A percentile compares a stretch with the other conserved stretches of the same genome.
These are phyloP conservation scores for Anolis carolinensis DNA, from an alignment of 2,113 vertebrate genomes.

Conservation along the genomic window DNA sequence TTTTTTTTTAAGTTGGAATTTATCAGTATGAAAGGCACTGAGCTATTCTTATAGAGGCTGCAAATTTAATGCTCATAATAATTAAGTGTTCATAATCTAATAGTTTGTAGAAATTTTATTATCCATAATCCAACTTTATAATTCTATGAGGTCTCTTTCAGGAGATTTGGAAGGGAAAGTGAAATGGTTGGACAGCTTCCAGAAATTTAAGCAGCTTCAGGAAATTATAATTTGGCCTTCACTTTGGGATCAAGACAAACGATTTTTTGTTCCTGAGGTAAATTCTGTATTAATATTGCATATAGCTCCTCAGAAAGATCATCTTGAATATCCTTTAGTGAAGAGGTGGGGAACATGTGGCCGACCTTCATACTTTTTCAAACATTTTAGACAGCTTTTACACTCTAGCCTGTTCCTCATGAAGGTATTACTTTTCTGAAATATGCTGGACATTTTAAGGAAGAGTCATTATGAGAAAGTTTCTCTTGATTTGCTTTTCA, in stretches of 20 bases:
- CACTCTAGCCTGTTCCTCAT: too few relatives aligned
- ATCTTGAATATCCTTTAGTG: neutral
- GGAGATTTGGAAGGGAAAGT: constrained; percentile 93
- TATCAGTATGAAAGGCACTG: neutral
- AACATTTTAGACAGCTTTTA: too few relatives aligned
- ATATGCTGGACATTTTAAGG: too few relatives aligned
- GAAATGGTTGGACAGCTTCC: constrained; percentile 92
- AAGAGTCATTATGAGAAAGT: too few relatives aligned
- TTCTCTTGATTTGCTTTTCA: too few relatives aligned
- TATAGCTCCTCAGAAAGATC: neutral
- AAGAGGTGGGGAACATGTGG: neutral
- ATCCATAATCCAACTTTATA: neutral
- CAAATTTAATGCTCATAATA: neutral
- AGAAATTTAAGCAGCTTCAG: constrained; percentile 87
- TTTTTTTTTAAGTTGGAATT: neutral
- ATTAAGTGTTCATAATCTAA: fast-evolving
- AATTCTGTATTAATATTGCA: neutral
- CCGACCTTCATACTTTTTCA: neutral
- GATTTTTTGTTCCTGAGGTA: constrained; percentile 89
- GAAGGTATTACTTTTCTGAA: too few relatives aligned
- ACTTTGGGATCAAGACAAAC: constrained; percentile 91
- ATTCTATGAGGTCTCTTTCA: constrained; percentile 58
- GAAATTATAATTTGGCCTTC: constrained; percentile 89
- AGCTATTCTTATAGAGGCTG: neutral
- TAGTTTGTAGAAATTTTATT: neutral